A percentile compares a stretch with the other conserved stretches of the same genome.
Conservation (phyloP, 2,113 vertebrate species). For the Nesogale talazaci region DNA sequence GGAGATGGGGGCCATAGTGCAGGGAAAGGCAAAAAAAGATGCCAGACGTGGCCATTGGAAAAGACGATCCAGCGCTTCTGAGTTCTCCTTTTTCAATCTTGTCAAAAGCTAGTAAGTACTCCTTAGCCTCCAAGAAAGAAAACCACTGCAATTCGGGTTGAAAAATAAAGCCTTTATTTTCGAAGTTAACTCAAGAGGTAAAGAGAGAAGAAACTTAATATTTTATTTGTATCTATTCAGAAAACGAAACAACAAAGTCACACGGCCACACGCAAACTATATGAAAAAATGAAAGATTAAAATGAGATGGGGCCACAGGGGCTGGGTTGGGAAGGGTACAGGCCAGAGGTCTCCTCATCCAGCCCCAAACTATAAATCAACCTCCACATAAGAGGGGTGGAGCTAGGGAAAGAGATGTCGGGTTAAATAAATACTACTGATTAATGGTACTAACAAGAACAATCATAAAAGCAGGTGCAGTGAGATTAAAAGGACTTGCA, state of each 20-base stretch:
- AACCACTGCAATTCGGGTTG: conserved; percentile 79
- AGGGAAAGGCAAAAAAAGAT: neutral
- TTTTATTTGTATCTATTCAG: conserved; percentile 72
- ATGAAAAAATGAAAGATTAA: conserved; percentile 68
- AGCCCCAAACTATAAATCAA: conserved; percentile 35
- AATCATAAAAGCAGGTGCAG: neutral
- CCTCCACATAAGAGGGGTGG: neutral
- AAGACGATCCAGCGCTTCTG: neutral
- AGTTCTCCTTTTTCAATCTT: conserved; percentile 38
- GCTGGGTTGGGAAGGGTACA: neutral
- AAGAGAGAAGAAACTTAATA: conserved; percentile 52
- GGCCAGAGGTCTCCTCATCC: neutral
- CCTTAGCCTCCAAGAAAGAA: conserved; percentile 58
- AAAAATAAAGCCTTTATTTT: conserved; percentile 91
- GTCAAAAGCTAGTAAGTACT: neutral
- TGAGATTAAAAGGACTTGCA: conserved; percentile 55
- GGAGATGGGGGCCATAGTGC: neutral
- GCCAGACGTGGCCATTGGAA: neutral
- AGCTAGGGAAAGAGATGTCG: neutral
- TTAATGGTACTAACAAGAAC: neutral
- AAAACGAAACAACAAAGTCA: conserved; percentile 70
- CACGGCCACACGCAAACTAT: conserved; percentile 79
- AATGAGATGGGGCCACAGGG: neutral
- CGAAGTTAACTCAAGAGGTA: conserved; percentile 70
- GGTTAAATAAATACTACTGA: conserved; percentile 61